These are phyloP conservation scores for Columba guinea DNA, from an alignment of 2,797 vertebrate genomes.

Conservation along the genomic window DNA sequence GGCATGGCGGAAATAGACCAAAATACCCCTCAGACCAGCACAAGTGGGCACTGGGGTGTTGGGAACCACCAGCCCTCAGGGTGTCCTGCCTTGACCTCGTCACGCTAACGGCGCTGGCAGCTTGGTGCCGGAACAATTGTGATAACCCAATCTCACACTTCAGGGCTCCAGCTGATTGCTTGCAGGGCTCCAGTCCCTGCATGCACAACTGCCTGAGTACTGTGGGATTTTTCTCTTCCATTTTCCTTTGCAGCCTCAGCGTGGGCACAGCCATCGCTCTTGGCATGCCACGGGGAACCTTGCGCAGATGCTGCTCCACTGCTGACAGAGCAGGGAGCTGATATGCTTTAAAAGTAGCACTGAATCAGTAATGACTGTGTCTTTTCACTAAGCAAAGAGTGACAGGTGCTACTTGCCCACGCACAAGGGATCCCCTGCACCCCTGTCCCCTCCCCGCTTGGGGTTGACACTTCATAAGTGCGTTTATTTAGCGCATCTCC, in stretches of 20 bases:
- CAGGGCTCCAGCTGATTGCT: not conserved
- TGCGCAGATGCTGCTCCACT: fast-evolving
- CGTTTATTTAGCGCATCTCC: not conserved
- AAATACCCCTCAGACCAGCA: fast-evolving
- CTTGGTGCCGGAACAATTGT: not conserved
- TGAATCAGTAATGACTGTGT: not conserved
- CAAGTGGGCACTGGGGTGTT: fast-evolving
- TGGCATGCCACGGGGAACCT: not conserved
- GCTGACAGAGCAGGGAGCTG: not conserved
- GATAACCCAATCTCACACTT: not conserved
- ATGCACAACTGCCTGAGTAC: too few species aligned
- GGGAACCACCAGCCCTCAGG: not conserved
- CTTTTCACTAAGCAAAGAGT: not conserved
- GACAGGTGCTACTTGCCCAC: not conserved
- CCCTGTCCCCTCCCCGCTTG: not conserved
- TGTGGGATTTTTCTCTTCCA: not conserved
- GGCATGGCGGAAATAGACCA: not conserved
- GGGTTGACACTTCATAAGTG: not conserved
- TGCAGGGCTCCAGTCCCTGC: not conserved
- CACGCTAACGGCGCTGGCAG: fast-evolving
- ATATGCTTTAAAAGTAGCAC: not conserved
- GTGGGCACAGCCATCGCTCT: not conserved
- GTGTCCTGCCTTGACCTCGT: not conserved
- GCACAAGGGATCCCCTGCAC: not conserved
- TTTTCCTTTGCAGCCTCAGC: not conserved